Conservation (phyloP, 2,113 vertebrate species). For the Oriolus oriolus region DNA sequence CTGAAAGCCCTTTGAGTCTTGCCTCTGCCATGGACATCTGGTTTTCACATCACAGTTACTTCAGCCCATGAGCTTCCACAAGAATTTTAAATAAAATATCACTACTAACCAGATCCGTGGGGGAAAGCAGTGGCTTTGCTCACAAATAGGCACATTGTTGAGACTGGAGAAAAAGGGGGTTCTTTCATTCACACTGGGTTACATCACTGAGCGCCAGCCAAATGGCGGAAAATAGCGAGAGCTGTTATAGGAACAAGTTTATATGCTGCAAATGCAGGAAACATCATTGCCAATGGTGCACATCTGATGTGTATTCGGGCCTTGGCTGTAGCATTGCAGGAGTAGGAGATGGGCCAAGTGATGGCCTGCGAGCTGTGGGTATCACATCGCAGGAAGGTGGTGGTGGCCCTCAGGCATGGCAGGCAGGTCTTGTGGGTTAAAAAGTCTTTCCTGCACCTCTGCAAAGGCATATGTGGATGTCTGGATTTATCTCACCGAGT, state of each 20-base stretch:
- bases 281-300: conserved; percentile 12
- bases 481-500: neutral
- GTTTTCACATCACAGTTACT: conserved; percentile 40
- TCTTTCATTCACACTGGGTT: conserved; percentile 49
- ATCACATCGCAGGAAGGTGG: neutral
- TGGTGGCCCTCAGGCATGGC: neutral
- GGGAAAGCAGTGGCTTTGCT: conserved; percentile 16
- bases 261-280: conserved; percentile 18
- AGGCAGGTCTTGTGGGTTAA: neutral
- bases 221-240: neutral
- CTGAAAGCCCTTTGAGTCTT: conserved; percentile 11
- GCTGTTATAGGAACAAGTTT: conserved; percentile 22
- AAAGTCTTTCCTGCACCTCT: neutral
- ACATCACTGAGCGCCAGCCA: neutral
- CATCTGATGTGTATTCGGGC: conserved; percentile 2
- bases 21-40: conserved; percentile 42
- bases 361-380: neutral
- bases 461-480: neutral
- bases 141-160: conserved; percentile 51
- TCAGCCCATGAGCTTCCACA: conserved; percentile 51
- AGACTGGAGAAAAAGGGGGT: neutral
- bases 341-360: neutral
- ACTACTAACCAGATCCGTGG: neutral
- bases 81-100: conserved; percentile 55
- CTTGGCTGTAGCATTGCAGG: neutral